These are phyloP conservation scores for Dryas iulia DNA, from an alignment of 1,140 invertebrate species.

Conservation along the genomic window DNA sequence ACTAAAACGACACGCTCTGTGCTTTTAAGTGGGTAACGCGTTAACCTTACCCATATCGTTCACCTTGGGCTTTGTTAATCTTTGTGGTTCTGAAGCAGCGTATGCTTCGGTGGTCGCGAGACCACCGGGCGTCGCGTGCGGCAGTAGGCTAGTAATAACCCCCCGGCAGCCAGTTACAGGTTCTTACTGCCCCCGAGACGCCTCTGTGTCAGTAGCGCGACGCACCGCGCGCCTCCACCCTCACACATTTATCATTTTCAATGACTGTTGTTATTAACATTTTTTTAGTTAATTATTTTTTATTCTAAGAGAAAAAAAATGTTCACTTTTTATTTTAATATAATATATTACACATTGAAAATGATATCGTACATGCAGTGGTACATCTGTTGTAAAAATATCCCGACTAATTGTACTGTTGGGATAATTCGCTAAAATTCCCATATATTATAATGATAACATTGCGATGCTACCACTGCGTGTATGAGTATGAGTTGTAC, in stretches of 20 bases:
- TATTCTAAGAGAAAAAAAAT: background rate
- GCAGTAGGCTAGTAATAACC: conserved; percentile 71
- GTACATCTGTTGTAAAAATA: background rate
- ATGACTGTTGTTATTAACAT: background rate
- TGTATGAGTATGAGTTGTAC: background rate
- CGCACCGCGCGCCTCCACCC: conserved; percentile 54
- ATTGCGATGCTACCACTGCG: background rate
- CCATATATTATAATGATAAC: background rate
- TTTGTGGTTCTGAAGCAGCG: conserved; percentile 32
- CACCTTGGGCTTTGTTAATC: conserved; percentile 31
- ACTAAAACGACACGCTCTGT: conserved; percentile 38
- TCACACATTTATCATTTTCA: conserved; percentile 32
- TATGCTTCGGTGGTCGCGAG: conserved; percentile 37
- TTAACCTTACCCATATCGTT: conserved; percentile 42
- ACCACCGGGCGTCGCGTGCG: conserved; percentile 55
- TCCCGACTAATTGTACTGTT: too few species aligned
- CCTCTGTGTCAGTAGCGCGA: conserved; percentile 55
- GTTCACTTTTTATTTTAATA: background rate
- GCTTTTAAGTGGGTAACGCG: conserved; percentile 36
- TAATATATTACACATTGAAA: background rate
- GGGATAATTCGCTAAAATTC: too few species aligned
- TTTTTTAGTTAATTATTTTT: background rate
- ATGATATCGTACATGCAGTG: conserved; percentile 3
- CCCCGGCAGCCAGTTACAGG: conserved; percentile 79
- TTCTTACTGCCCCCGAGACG: conserved; percentile 71